Base-by-base conservation (phyloP, 1,140 invertebrate genomes). In the Heliconius himera region DNA sequence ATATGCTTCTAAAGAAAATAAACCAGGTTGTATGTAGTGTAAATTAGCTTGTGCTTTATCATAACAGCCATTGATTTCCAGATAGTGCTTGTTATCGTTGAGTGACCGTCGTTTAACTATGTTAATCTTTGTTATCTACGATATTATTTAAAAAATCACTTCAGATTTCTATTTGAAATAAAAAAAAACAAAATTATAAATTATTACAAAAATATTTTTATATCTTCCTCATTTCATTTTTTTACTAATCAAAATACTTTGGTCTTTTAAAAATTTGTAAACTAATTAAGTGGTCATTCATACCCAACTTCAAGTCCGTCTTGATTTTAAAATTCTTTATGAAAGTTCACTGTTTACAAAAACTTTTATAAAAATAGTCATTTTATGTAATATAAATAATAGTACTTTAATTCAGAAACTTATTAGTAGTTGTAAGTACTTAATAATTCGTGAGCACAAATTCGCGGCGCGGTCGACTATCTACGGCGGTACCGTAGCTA, bases 401-500 rank as follows among this genome's bases (percentile, higher is more conserved):
- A n/a, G 8, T n/a, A 56, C 20, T 8, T 36, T 36, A 36, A 36
- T 36, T 36, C 1, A 36, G 5, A 36, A 8, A 36, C 5, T 36
- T 36, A 36, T 36, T 5, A 36, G 6, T 36, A 36, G 5, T 36
- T 36, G 60, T 29, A 66, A 66, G 60, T 13, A 66, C 3, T 66
- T 71, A 51, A 73, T 66, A 73, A 22, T 22, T 73, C 1, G 72
- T 22, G 18, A 66, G 56, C 36, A 71, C 33, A 54, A 16, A 66
- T 51, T 20, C n/a, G 33, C n/a, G 18, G 13, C 13, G 26, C 82
- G 79, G 36, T 72, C 49, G 38, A n/a, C 74, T 60, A 60, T 41
- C 77, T 78, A 81, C 82, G 74, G 4, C 46, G 72, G 29, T 72
- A 26, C 46, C 91, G 91, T 92, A 92, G 89, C 85, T 77, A 90